phyloP scores from a whole-genome alignment of 2,797 vertebrate genomes.

The Danionella dracula region DNA sequence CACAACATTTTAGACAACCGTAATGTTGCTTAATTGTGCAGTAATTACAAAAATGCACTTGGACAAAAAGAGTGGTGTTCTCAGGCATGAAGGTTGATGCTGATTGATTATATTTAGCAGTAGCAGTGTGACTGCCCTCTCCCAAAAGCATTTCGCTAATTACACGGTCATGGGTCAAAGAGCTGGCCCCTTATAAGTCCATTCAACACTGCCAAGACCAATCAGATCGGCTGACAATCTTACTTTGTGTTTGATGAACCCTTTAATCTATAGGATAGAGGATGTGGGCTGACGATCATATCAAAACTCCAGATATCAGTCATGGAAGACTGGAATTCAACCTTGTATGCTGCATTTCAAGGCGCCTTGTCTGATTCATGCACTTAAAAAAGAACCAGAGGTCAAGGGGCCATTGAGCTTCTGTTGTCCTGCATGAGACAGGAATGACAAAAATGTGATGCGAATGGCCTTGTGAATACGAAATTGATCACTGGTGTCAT shows the following conservation, averaged over 20 bases:
- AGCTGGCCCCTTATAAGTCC: constrained; percentile 31
- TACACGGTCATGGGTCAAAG: constrained; percentile 57
- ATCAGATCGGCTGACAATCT: constrained; percentile 40
- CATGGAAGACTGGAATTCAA: constrained; percentile 6
- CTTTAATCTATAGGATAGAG: constrained; percentile 23
- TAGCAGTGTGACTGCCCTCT: constrained; percentile 26
- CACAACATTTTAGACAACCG: constrained; percentile 7
- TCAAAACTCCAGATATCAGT: constrained; percentile 26
- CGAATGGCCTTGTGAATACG: background rate
- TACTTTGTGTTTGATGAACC: constrained; percentile 18
- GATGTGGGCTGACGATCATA: constrained; percentile 19
- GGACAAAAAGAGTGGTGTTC: constrained; percentile 46
- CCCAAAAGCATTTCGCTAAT: constrained; percentile 53
- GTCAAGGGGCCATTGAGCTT: background rate
- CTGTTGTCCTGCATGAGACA: background rate
- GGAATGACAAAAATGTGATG: constrained; percentile 10
- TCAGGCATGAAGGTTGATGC: constrained; percentile 49
- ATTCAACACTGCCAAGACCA: constrained; percentile 38
- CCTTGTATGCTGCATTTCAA: background rate
- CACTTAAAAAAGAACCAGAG: constrained; percentile 18
- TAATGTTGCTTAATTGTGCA: constrained; percentile 31
- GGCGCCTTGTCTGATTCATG: constrained; percentile 10
- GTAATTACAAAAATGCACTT: constrained; percentile 52
- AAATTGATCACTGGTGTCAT: background rate
- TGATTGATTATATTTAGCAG: constrained; percentile 57